Conservation (phyloP, 2,888 invertebrate genomes). For the Mesorhabditis sp. region DNA sequence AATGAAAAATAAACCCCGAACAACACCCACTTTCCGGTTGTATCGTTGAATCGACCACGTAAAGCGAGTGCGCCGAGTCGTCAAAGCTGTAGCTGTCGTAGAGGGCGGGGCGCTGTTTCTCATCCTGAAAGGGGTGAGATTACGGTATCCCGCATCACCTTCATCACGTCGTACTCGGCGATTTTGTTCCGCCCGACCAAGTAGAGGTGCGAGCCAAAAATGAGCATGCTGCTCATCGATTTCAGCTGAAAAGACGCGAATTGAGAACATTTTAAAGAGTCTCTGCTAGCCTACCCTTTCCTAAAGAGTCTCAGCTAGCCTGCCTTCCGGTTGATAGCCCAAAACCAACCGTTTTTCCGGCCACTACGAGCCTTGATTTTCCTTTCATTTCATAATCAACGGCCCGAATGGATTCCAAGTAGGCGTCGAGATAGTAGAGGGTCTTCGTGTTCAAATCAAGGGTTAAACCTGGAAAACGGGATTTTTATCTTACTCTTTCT, state of each 20-base stretch:
- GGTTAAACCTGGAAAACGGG: constrained; percentile 60
- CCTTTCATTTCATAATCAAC: constrained; percentile 72
- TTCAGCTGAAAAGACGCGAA: constrained; percentile 7
- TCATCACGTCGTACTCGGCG: constrained; percentile 1
- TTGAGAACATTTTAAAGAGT: no score
- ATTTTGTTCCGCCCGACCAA: constrained; percentile 1
- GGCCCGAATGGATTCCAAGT: constrained; percentile 75
- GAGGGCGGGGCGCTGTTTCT: background rate
- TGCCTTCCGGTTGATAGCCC: constrained; percentile 11
- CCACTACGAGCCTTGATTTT: constrained; percentile 19
- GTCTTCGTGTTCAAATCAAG: constrained; percentile 70
- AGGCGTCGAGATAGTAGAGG: constrained; percentile 67
- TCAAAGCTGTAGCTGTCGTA: constrained; percentile 1
- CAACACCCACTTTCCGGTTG: no score
- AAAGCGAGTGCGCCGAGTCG: background rate
- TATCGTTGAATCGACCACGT: no score
- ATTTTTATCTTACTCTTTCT: no score
- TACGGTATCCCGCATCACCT: background rate
- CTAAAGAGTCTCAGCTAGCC: constrained; percentile 14
- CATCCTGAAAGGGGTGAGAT: background rate
- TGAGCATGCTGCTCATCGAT: background rate
- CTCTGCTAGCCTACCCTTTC: background rate
- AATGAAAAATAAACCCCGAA: no score
- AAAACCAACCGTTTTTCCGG: background rate
- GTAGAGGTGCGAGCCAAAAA: background rate